Percentiles rank a stretch among this genome's conserved stretches.
These are phyloP conservation scores for Hoplostethus mediterraneus DNA, from an alignment of 2,797 vertebrate species.

Conservation along the genomic window DNA sequence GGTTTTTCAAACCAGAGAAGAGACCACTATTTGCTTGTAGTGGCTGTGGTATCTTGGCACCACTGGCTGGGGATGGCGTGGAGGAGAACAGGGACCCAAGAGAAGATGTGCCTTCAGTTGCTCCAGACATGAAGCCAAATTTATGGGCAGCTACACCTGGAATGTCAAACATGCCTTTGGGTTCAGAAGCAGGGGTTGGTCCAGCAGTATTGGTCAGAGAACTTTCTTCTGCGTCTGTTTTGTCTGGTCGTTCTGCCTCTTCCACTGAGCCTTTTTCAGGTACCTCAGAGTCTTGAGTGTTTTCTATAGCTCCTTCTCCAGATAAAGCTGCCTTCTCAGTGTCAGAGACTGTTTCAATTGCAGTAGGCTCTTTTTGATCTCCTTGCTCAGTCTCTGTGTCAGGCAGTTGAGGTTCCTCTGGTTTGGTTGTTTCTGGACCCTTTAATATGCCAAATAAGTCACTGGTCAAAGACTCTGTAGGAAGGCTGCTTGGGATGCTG, in stretches of 20 bases:
- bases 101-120: conserved; percentile 81
- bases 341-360: conserved; percentile 24
- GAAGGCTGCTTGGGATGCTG: conserved; percentile 85
- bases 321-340: conserved; percentile 39
- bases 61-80: conserved; percentile 64
- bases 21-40: conserved; percentile 80
- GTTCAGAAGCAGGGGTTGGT: conserved; percentile 51
- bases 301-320: conserved; percentile 38
- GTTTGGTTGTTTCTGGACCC: conserved; percentile 78
- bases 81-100: conserved; percentile 90
- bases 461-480: conserved; percentile 85
- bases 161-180: conserved; percentile 84
- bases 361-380: conserved; percentile 12
- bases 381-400: conserved; percentile 28
- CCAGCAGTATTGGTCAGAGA: conserved; percentile 32
- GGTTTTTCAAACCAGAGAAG: conserved; percentile 89
- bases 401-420: conserved; percentile 64
- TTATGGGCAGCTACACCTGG: conserved; percentile 81
- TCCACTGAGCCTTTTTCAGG: conserved; percentile 68
- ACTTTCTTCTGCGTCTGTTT: conserved; percentile 56
- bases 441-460: conserved; percentile 93
- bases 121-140: conserved; percentile 85
- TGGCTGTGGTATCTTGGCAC: conserved; percentile 67
- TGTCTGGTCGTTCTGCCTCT: conserved; percentile 59
- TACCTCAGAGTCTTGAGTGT: conserved; percentile 35